Percentiles rank a stretch among this genome's conserved stretches.
phyloP scores from a whole-genome alignment of 1,140 invertebrate genomes.

The Drosophila eugracilis region DNA sequence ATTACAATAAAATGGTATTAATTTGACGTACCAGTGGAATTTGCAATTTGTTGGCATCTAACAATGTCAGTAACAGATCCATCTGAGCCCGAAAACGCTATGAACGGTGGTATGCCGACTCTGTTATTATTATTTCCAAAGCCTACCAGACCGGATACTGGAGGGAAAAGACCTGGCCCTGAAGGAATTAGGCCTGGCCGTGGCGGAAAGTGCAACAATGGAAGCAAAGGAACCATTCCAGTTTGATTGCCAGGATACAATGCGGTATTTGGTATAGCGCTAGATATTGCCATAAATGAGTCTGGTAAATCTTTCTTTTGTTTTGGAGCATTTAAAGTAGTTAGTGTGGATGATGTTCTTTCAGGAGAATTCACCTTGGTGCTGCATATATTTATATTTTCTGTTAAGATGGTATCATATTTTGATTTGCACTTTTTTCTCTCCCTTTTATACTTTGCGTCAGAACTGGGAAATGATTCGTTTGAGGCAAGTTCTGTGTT shows the following conservation, averaged over 20 bases:
- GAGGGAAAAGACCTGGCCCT: conserved; percentile 85
- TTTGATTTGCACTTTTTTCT: conserved; percentile 51
- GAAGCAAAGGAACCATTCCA: conserved; percentile 53
- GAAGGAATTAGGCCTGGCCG: conserved; percentile 89
- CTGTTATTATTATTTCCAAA: conserved; percentile 25
- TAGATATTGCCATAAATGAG: conserved; percentile 1
- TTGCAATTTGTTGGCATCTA: background rate
- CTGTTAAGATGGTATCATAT: conserved; percentile 5
- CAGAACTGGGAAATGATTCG: conserved; percentile 4
- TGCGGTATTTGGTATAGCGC: background rate
- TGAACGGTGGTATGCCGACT: conserved; percentile 44
- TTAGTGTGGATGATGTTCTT: background rate
- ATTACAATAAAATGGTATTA: no score
- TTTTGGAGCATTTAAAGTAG: conserved; percentile 7
- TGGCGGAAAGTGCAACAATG: conserved; percentile 85
- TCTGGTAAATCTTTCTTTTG: conserved; percentile 1
- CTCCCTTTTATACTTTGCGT: conserved; percentile 58
- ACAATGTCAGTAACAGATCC: background rate
- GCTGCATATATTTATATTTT: background rate
- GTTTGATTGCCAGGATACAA: conserved; percentile 33
- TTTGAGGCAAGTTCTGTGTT: conserved; percentile 4
- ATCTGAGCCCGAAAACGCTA: conserved; percentile 22
- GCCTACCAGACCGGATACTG: conserved; percentile 38
- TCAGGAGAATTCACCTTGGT: conserved; percentile 4
- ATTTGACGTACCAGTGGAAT: conserved; percentile 20